Percentiles rank a stretch among this genome's conserved stretches.
phyloP scores from a whole-genome alignment of 2,113 vertebrate species.

The Notothenia coriiceps region DNA sequence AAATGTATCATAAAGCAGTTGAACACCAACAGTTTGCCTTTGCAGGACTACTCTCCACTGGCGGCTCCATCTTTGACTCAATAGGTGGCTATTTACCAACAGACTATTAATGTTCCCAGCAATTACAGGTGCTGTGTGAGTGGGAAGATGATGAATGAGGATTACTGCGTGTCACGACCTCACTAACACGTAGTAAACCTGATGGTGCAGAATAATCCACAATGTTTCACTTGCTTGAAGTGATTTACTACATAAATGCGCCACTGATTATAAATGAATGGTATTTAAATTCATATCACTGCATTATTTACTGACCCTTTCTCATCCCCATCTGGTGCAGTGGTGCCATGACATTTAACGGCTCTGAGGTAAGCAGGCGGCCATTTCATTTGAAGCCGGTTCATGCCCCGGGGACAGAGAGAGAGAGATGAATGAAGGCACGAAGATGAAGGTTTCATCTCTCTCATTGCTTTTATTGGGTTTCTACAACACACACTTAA shows the following conservation, averaged over 20 bases:
- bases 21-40: conserved; percentile 4
- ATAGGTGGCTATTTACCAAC: conserved; percentile 7
- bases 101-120: conserved; percentile 21
- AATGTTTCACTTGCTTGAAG: background rate
- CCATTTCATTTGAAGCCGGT: conserved; percentile 61
- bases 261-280: conserved; percentile 40
- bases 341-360: conserved; percentile 73
- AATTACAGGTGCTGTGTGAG: conserved; percentile 27
- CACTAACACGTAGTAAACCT: background rate
- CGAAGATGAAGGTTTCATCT: conserved; percentile 35
- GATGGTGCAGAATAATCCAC: conserved; percentile 7
- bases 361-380: conserved; percentile 52
- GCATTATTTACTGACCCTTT: conserved; percentile 66
- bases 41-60: background rate
- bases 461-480: conserved; percentile 38
- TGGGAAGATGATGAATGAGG: conserved; percentile 15
- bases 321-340: conserved; percentile 65
- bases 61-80: conserved; percentile 6
- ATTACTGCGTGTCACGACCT: conserved; percentile 3
- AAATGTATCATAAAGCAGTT: conserved; percentile 42
- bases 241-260: conserved; percentile 26
- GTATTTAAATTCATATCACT: conserved; percentile 54
- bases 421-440: conserved; percentile 55
- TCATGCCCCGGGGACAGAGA: conserved; percentile 40
- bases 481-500: conserved; percentile 30